Evolutionary conservation across 1,140 invertebrate species (phyloP).

Genomic region (Listronotus bonariensis): DNA sequence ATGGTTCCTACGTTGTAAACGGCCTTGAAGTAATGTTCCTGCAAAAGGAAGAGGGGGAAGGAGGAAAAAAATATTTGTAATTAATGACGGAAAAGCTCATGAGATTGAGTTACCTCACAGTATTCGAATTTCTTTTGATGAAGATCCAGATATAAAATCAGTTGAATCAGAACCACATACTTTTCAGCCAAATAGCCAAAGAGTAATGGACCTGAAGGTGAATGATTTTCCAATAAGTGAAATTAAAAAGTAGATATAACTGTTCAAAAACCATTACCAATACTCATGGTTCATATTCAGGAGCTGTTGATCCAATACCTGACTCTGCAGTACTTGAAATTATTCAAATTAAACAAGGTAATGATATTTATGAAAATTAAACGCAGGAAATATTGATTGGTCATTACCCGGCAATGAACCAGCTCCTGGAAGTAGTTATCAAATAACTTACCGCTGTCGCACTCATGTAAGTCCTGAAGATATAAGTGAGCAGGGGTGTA

Average conservation of each 20-base stretch:
- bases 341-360: conserved; percentile 1
- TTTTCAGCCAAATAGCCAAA: conserved; percentile 2
- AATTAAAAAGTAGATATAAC: conserved; percentile 5
- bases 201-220: conserved; percentile 5
- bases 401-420: background rate
- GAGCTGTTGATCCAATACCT: conserved; percentile 5
- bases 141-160: conserved; percentile 1
- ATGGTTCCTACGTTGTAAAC: background rate
- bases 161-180: background rate
- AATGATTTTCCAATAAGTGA: background rate
- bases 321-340: conserved; percentile 1
- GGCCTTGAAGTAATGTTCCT: conserved; percentile 1
- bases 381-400: conserved; percentile 2
- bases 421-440: background rate
- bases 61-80: conserved; percentile 1
- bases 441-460: background rate
- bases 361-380: conserved; percentile 3
- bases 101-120: background rate
- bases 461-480: conserved; percentile 8
- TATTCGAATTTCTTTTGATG: conserved; percentile 3
- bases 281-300: conserved; percentile 1
- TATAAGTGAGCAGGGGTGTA: background rate
- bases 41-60: background rate
- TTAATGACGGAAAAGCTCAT: conserved; percentile 11
- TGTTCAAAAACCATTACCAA: conserved; percentile 1